Evolutionary conservation across 2,797 vertebrate species (phyloP).

Genomic region (Betta splendens): DNA sequence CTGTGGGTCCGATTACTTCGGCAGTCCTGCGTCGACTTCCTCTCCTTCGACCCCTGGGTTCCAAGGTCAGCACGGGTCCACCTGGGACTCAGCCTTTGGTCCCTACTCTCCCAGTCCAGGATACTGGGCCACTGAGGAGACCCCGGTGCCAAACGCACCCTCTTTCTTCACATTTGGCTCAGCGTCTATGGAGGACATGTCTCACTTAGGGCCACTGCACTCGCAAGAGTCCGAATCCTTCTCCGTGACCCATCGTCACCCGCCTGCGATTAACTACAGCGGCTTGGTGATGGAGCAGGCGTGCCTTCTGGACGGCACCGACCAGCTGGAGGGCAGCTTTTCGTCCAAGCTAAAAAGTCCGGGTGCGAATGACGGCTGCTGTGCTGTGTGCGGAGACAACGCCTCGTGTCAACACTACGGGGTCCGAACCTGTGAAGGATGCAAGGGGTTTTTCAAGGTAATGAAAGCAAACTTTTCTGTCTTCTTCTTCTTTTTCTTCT

Average conservation of each 20-base stretch:
- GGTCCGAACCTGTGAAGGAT: conserved; percentile 92
- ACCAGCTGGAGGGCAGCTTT: conserved; percentile 56
- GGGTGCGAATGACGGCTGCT: conserved; percentile 86
- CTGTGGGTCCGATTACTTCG: conserved; percentile 90
- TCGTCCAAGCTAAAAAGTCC: conserved; percentile 69
- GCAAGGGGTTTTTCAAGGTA: conserved; percentile 92
- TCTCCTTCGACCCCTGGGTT: conserved; percentile 89
- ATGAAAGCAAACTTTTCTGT: too few relatives aligned
- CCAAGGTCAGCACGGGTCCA: conserved; percentile 81
- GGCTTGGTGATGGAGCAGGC: conserved; percentile 77
- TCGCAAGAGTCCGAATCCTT: conserved; percentile 73
- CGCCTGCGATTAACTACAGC: conserved; percentile 69
- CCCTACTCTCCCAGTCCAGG: conserved; percentile 85
- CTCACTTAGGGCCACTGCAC: conserved; percentile 62
- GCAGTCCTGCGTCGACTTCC: conserved; percentile 86
- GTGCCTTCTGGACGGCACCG: conserved; percentile 17
- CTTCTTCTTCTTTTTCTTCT: too few relatives aligned
- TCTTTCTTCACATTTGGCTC: conserved; percentile 86
- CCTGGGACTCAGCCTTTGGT: conserved; percentile 89
- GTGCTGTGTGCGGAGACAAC: conserved; percentile 94
- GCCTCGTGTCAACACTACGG: conserved; percentile 97
- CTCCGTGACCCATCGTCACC: conserved; percentile 53
- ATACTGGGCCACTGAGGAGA: conserved; percentile 88
- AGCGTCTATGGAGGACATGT: conserved; percentile 64
- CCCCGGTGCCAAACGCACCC: conserved; percentile 70